These are phyloP conservation scores for Nomada fabriciana DNA, from an alignment of 2,888 invertebrate genomes.

Conservation along the genomic window DNA sequence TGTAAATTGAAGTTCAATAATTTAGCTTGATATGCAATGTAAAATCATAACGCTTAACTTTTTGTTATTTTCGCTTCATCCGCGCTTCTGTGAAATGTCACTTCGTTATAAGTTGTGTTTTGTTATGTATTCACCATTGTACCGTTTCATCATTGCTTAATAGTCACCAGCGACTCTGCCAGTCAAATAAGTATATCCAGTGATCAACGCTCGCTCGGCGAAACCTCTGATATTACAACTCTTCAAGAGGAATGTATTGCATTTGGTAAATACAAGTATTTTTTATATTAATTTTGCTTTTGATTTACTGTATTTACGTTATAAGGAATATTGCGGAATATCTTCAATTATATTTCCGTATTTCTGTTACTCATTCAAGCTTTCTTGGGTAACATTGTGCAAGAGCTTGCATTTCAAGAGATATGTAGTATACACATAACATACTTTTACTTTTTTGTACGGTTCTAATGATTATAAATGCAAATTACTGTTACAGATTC, in stretches of 20 bases:
- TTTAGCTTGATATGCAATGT: constrained; percentile 49
- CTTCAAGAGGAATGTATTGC: constrained; percentile 83
- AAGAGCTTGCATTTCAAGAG: constrained; percentile 48
- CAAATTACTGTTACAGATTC: constrained; percentile 87
- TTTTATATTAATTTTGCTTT: constrained; percentile 60
- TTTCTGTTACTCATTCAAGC: constrained; percentile 43
- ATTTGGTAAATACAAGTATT: constrained; percentile 82
- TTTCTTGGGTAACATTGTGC: constrained; percentile 37
- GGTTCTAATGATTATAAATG: constrained; percentile 3
- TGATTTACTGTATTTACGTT: constrained; percentile 34
- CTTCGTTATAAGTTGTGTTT: constrained; percentile 79
- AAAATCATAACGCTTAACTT: constrained; percentile 63
- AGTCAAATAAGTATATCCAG: constrained; percentile 85
- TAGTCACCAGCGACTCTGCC: constrained; percentile 84
- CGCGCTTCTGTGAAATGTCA: constrained; percentile 75
- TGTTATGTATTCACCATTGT: constrained; percentile 81
- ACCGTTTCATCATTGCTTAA: constrained; percentile 81
- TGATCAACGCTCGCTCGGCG: constrained; percentile 83
- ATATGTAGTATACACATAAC: constrained; percentile 16
- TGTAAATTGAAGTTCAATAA: constrained; percentile 49
- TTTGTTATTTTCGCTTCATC: constrained; percentile 74
- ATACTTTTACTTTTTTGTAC: background rate
- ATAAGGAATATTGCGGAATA: constrained; percentile 38
- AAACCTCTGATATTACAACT: constrained; percentile 82
- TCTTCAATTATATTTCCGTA: constrained; percentile 57